A percentile compares a stretch with the other conserved stretches of the same genome.
These are phyloP conservation scores for Alexandromys fortis DNA, from an alignment of 2,113 vertebrate genomes.

Conservation along the genomic window DNA sequence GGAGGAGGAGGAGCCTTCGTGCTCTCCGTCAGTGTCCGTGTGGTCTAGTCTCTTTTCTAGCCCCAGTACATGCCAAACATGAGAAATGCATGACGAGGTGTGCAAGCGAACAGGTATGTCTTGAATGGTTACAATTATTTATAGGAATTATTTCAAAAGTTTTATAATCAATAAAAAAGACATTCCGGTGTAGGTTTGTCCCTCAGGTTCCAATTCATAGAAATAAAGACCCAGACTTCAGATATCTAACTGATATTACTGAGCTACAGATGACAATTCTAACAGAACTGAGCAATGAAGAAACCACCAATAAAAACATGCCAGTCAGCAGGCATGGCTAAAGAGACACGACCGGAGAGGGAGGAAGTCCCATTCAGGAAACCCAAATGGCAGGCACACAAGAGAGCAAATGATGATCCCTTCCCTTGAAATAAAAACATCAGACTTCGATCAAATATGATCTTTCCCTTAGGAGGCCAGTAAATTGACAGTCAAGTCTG, in stretches of 20 bases:
- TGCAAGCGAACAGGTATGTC: background rate
- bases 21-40: background rate
- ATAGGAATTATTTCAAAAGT: background rate
- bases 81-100: background rate
- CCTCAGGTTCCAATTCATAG: background rate
- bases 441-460: background rate
- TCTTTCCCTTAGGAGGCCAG: background rate
- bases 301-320: background rate
- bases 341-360: background rate
- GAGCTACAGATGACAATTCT: background rate
- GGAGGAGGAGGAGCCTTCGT: background rate
- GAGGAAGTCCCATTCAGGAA: background rate
- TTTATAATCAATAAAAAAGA: background rate
- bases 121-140: background rate
- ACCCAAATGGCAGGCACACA: background rate
- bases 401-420: background rate
- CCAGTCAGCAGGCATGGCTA: background rate
- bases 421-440: background rate
- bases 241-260: background rate
- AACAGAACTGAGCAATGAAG: background rate
- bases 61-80: background rate
- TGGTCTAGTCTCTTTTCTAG: background rate
- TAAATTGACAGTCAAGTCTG: background rate
- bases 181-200: background rate
- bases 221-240: slow-evolving; percentile 2